Evolutionary conservation across 2,797 vertebrate genomes (phyloP).

Genomic region (Falco novaeseelandiae): DNA sequence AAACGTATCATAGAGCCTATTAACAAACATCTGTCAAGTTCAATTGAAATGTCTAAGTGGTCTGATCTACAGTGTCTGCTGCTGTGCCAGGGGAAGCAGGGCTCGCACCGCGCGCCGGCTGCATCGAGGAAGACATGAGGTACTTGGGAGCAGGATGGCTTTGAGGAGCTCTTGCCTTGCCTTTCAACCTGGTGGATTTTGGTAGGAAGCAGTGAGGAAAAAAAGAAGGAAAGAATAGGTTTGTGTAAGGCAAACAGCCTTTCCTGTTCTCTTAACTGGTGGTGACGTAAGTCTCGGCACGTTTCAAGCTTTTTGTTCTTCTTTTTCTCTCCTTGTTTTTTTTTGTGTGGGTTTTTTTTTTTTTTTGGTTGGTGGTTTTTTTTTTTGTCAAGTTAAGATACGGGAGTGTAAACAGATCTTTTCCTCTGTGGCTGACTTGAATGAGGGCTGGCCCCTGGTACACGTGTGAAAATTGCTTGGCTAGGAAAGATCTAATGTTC

Average conservation of each 20-base stretch:
- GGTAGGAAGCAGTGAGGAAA: not conserved
- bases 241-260: not conserved
- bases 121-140: not conserved
- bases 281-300: not conserved
- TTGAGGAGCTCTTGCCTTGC: not conserved
- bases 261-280: fast-evolving
- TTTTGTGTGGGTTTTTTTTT: no score
- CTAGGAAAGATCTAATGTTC: conserved; percentile 67
- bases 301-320: not conserved
- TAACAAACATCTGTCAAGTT: conserved; percentile 45
- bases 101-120: not conserved
- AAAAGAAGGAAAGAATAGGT: not conserved
- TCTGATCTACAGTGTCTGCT: not conserved
- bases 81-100: not conserved
- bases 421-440: conserved; percentile 29
- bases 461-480: conserved; percentile 83
- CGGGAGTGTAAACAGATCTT: conserved; percentile 22
- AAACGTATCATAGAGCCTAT: not conserved
- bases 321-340: not conserved
- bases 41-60: not conserved
- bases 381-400: not conserved
- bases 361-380: no score
- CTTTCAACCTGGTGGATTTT: not conserved
- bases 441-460: conserved; percentile 78
- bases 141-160: not conserved